Conservation (phyloP, 2,888 invertebrate genomes). For the Caenorhabditis sp. region DNA sequence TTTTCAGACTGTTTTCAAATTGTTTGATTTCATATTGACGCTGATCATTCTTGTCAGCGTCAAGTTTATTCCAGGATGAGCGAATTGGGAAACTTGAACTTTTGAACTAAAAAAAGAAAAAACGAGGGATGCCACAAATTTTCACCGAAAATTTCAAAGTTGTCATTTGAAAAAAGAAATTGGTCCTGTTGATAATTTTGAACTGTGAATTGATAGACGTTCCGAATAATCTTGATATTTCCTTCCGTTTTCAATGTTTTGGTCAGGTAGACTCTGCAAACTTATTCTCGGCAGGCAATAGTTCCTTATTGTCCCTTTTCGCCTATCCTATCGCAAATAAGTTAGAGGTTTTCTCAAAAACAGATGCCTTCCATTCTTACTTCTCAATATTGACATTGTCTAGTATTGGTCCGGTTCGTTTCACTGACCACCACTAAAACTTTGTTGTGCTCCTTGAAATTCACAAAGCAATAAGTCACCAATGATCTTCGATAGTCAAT, state of each 20-base stretch:
- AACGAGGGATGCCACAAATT: too few relatives aligned
- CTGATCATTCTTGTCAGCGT: conserved; percentile 37
- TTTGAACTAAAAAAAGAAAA: too few relatives aligned
- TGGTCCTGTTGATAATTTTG: too few relatives aligned
- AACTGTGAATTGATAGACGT: too few relatives aligned
- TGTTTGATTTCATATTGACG: background rate
- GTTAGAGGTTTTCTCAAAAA: background rate
- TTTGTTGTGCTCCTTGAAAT: background rate
- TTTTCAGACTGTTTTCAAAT: conserved; percentile 18
- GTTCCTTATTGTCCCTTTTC: conserved; percentile 3
- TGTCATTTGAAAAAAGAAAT: too few relatives aligned
- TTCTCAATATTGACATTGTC: conserved; percentile 28
- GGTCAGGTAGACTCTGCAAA: too few relatives aligned
- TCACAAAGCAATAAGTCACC: background rate
- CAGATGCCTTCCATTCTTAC: conserved; percentile 6
- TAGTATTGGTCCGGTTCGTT: conserved; percentile 3
- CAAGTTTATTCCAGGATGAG: background rate
- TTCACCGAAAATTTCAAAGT: too few relatives aligned
- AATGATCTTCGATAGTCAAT: conserved; percentile 24
- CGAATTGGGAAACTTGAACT: background rate
- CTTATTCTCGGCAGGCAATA: background rate
- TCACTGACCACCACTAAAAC: conserved; percentile 26
- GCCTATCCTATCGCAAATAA: conserved; percentile 29
- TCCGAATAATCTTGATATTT: too few relatives aligned
- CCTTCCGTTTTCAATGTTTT: background rate